phyloP scores from a whole-genome alignment of 2,113 vertebrate species.

The Serranochromis macrocephalus region DNA sequence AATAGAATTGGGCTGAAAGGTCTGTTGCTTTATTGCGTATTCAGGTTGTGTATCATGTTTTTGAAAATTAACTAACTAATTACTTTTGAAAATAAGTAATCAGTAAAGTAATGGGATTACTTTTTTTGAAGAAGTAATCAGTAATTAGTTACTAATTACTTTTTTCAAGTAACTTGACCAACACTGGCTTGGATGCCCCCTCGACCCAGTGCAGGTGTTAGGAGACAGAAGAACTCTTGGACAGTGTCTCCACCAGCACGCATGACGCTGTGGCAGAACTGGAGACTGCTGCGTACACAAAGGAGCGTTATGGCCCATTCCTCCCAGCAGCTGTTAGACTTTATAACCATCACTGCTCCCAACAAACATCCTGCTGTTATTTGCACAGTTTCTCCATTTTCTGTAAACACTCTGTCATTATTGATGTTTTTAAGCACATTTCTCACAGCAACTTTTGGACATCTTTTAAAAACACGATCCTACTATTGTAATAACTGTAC shows the following conservation, averaged over 20 bases:
- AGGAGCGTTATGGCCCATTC: not conserved
- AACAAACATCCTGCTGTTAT: not conserved
- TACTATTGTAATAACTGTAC: not conserved
- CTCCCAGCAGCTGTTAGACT: not conserved
- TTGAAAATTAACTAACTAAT: not conserved
- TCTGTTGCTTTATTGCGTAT: not conserved
- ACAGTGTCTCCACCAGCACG: not conserved
- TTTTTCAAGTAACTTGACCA: not conserved
- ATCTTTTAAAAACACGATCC: not conserved
- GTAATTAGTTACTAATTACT: not conserved
- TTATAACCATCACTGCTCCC: not conserved
- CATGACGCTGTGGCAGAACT: not conserved
- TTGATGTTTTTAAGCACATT: not conserved
- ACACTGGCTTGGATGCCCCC: not conserved
- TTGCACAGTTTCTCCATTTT: not conserved
- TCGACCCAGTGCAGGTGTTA: not conserved
- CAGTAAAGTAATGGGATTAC: no score
- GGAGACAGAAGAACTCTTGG: not conserved
- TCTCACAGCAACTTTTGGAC: not conserved
- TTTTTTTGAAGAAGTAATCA: no score
- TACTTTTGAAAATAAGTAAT: no score
- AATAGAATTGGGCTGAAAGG: not conserved
- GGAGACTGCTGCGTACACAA: not conserved
- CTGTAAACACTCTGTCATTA: not conserved
- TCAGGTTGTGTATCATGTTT: not conserved